Conservation (phyloP, 2,113 vertebrate genomes). For the Amblyornis subalaris region DNA sequence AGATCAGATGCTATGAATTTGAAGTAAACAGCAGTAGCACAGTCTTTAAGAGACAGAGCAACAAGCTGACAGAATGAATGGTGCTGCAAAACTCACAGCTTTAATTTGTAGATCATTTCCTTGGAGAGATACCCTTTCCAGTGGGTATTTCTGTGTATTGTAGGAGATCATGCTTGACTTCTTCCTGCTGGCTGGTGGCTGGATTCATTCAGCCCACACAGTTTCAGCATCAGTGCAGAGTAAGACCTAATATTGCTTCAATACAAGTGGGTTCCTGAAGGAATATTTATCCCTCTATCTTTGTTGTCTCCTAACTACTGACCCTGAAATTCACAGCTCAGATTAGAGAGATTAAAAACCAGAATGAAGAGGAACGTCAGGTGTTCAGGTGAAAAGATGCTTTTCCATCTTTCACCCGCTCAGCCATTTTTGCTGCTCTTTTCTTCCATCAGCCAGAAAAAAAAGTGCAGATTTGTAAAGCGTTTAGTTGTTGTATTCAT, state of each 20-base stretch:
- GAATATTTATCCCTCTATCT: neutral
- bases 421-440: neutral
- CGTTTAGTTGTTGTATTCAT: neutral
- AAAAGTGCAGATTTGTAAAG: neutral
- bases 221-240: neutral
- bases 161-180: neutral
- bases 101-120: neutral
- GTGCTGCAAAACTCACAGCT: neutral
- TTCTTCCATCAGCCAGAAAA: neutral
- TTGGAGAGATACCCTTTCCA: neutral
- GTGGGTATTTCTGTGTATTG: neutral
- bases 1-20: neutral
- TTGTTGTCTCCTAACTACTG: neutral
- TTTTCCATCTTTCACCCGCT: neutral
- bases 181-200: neutral
- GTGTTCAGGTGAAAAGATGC: neutral
- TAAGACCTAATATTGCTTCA: neutral
- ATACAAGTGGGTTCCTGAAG: neutral
- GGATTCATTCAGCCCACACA: neutral
- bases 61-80: neutral
- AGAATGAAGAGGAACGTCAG: neutral
- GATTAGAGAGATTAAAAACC: neutral
- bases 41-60: neutral
- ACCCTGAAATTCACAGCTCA: neutral
- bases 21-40: neutral